phyloP scores from a whole-genome alignment of 1,140 invertebrate genomes.

The Bombus terrestris region DNA sequence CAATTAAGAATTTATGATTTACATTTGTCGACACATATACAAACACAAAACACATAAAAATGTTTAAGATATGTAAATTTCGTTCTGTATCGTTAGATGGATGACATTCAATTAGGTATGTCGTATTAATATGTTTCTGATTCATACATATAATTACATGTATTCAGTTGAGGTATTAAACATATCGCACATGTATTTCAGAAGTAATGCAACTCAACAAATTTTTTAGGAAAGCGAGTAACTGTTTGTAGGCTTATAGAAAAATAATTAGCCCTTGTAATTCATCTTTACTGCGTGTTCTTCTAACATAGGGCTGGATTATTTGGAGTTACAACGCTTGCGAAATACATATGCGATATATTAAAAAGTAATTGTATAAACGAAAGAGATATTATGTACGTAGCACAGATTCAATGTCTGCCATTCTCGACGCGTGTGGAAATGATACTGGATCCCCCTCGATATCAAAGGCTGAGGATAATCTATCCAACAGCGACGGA shows the following conservation, averaged over 20 bases:
- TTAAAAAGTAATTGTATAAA: background rate
- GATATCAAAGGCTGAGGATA: slow-evolving; percentile 79
- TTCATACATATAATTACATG: background rate
- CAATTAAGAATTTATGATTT: background rate
- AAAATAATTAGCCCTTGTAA: background rate
- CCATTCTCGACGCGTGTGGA: slow-evolving; percentile 53
- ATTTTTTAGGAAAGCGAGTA: background rate
- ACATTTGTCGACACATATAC: background rate
- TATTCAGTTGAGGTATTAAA: background rate
- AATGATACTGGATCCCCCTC: slow-evolving; percentile 74
- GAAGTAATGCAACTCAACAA: background rate
- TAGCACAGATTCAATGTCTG: slow-evolving; percentile 48
- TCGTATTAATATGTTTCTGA: background rate
- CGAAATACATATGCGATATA: background rate
- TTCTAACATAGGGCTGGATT: background rate
- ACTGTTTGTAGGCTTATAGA: background rate
- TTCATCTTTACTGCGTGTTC: background rate
- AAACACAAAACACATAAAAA: background rate
- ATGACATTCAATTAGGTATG: background rate
- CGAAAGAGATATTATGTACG: too few relatives aligned
- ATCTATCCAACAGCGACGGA: slow-evolving; percentile 79
- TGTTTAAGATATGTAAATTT: background rate
- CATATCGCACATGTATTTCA: background rate
- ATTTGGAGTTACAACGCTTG: background rate
- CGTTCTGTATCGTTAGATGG: background rate